Conservation (phyloP, 2,797 vertebrate species). For the Dermochelys coriacea region DNA sequence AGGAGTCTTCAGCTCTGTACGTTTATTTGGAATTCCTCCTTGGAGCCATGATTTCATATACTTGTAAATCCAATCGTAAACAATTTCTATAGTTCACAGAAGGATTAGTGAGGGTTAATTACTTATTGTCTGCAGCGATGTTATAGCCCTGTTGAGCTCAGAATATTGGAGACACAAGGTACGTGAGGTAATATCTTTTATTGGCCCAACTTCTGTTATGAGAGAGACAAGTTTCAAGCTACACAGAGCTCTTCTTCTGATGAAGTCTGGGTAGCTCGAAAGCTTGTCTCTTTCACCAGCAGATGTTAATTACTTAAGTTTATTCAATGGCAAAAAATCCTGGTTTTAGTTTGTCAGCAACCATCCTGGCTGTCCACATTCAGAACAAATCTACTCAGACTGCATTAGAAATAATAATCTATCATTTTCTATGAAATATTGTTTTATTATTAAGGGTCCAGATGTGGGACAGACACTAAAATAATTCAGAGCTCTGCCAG, state of each 20-base stretch:
- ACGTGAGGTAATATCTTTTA: neutral
- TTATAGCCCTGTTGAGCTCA: neutral
- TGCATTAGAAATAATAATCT: slow-evolving; percentile 29
- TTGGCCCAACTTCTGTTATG: neutral
- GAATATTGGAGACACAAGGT: neutral
- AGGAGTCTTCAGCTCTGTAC: neutral
- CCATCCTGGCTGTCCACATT: slow-evolving; percentile 43
- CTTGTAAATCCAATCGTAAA: slow-evolving; percentile 1
- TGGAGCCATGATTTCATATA: slow-evolving; percentile 32
- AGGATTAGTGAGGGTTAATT: slow-evolving; percentile 59
- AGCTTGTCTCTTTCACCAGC: too few species aligned
- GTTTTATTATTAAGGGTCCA: slow-evolving; percentile 7
- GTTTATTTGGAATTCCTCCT: slow-evolving; percentile 47
- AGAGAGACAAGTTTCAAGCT: neutral
- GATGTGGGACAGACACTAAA: neutral
- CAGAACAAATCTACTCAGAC: slow-evolving; percentile 22
- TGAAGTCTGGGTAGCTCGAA: too few species aligned
- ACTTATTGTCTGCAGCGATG: slow-evolving; percentile 1
- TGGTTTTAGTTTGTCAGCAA: slow-evolving; percentile 20
- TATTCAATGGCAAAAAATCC: slow-evolving; percentile 40
- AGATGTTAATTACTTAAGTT: slow-evolving; percentile 57
- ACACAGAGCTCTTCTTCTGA: too few species aligned
- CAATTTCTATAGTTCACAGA: slow-evolving; percentile 36
- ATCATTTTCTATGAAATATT: neutral
- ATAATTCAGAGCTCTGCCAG: neutral